These are phyloP conservation scores for Venustoraphidia nigricollis DNA, from an alignment of 2,888 invertebrate genomes.

Conservation along the genomic window DNA sequence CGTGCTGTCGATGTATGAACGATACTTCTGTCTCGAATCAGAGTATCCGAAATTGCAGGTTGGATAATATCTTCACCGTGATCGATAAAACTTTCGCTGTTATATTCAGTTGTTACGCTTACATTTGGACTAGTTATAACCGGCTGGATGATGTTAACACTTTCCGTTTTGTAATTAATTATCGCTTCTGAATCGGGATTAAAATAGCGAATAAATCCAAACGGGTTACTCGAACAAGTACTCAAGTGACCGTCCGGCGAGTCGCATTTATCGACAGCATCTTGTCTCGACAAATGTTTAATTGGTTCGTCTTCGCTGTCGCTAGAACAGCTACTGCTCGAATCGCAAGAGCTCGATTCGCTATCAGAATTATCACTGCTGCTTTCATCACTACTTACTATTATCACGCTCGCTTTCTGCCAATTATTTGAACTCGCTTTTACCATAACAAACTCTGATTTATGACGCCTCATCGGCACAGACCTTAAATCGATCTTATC, in stretches of 20 bases:
- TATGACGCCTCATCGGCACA: conserved; percentile 36
- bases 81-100: conserved; percentile 34
- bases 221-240: conserved; percentile 35
- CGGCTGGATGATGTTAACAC: too few species aligned
- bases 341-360: conserved; percentile 22
- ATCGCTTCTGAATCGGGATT: conserved; percentile 21
- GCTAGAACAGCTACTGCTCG: conserved; percentile 22
- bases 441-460: conserved; percentile 27
- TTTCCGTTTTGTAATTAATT: too few species aligned
- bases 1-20: conserved; percentile 33
- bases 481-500: conserved; percentile 34
- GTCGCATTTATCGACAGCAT: conserved; percentile 35
- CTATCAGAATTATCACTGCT: conserved; percentile 25
- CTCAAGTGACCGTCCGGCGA: conserved; percentile 37
- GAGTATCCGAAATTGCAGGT: conserved; percentile 10
- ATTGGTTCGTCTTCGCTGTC: conserved; percentile 23
- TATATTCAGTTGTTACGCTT: conserved; percentile 25
- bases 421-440: conserved; percentile 8
- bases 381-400: conserved; percentile 3
- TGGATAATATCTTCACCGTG: conserved; percentile 21
- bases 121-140: conserved; percentile 20
- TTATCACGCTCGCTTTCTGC: conserved; percentile 4
- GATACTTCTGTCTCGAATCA: conserved; percentile 15
- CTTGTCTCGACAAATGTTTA: conserved; percentile 38
- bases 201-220: conserved; percentile 51